Evolutionary conservation across 1,140 invertebrate species (phyloP).

Genomic region (Aphis gossypii): DNA sequence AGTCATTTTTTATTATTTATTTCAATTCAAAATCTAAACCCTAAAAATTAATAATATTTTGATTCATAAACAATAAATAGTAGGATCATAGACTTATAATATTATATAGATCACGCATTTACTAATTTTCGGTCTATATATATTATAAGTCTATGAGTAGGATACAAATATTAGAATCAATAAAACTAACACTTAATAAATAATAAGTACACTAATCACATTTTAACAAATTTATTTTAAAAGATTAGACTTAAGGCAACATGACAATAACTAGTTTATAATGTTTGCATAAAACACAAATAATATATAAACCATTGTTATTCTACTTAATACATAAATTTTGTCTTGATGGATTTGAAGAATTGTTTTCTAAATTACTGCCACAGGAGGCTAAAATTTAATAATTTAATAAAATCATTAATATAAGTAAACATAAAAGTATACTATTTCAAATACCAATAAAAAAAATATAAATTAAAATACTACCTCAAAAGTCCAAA

Average conservation of each 20-base stretch:
- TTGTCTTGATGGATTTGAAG: neutral
- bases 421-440: neutral
- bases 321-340: neutral
- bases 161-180: neutral
- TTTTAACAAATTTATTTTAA: neutral
- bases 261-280: neutral
- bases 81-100: neutral
- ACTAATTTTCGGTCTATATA: no score
- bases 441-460: neutral
- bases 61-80: no score
- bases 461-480: neutral
- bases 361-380: constrained; percentile 2
- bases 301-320: neutral
- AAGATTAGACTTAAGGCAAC: neutral
- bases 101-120: no score
- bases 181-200: neutral
- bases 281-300: neutral
- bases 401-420: neutral
- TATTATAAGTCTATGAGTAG: neutral
- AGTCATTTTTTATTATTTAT: no score
- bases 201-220: neutral
- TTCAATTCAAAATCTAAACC: no score
- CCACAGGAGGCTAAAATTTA: constrained; percentile 30
- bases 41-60: no score
- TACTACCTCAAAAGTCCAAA: constrained; percentile 29